Base-by-base conservation (phyloP, 1,140 invertebrate genomes). In the Neotoxoptera formosana region DNA sequence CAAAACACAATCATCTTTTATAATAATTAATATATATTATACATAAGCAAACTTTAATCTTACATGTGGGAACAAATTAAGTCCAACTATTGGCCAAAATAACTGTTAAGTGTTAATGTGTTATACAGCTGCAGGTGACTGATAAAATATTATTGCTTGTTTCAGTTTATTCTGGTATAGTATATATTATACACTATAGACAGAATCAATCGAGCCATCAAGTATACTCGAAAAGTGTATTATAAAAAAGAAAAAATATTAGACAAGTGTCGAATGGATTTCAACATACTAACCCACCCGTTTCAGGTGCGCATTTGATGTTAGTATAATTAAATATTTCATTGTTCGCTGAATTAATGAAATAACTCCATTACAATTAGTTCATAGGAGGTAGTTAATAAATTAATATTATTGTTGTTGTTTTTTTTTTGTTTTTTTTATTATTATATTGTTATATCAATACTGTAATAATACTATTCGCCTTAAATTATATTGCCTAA, bases 321-420 rank as follows among this genome's bases (percentile, higher is more conserved):
- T 67, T 90, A 67, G 41, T 47, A 60, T 30, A 81, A 48, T 91
- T 81, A 45, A 48, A 81, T 92, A 92, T 83, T 51, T 51, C n/a
- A 92, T 81, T 92, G 23, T 51, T 83, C 0, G 8, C 8, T 76
- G 7, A 90, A 67, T 60, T 2, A 67, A 67, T 53, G 23, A 67
- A 60, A 67, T 90, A 90, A 45, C 89, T 67, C 36, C 41, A 67
- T n/a, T 21, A 67, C 0, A 90, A 90, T 90, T 90, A 90, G 89
- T n/a, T 23, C 8, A n/a, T 41, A 90, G 56, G 21, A 67, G 11
- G 17, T 45, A 67, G 30, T 67, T 17, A 60, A 60, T 2, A 41
- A 88, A 90, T 60, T 60, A n/a, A 60, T 56, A 17, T 60, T 41
- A 30, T 36, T 45, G 2, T 48, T 90, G 41, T 30, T 34, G 41